These are phyloP conservation scores for Plecotus auritus DNA, from an alignment of 2,113 vertebrate genomes.

Conservation along the genomic window DNA sequence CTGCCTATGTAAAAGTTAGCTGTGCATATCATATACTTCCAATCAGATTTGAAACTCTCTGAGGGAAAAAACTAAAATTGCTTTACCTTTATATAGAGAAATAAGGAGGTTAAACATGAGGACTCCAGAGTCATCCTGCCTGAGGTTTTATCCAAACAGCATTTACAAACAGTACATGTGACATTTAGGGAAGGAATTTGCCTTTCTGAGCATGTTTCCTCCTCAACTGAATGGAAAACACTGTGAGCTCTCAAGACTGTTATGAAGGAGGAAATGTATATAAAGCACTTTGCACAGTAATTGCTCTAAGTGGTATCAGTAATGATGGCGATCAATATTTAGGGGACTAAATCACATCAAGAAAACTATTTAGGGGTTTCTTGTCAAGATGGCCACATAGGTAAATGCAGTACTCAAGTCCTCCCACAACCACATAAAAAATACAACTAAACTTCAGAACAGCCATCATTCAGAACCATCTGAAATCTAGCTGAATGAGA, in stretches of 20 bases:
- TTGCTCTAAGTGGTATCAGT: not conserved
- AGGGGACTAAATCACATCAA: not conserved
- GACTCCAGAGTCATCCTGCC: not conserved
- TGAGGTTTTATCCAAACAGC: not conserved
- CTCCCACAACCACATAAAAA: too few species aligned
- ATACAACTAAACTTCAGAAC: too few species aligned
- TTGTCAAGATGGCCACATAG: too few species aligned
- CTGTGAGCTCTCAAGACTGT: not conserved
- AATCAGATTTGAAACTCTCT: not conserved
- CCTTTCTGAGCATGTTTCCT: not conserved
- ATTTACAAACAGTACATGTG: not conserved
- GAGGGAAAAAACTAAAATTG: not conserved
- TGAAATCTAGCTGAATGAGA: too few species aligned
- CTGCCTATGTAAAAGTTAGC: not conserved
- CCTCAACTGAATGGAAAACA: not conserved
- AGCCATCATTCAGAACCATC: too few species aligned
- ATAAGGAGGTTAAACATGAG: not conserved
- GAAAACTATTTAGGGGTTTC: not conserved
- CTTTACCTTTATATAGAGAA: not conserved
- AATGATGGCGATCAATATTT: not conserved
- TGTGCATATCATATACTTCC: not conserved
- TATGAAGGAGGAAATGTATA: not conserved
- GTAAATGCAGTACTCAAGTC: too few species aligned
- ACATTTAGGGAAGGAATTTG: not conserved
- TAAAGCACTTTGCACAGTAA: not conserved